Base-by-base conservation (phyloP, 2,113 vertebrate species). In the Syngnathus typhle region DNA sequence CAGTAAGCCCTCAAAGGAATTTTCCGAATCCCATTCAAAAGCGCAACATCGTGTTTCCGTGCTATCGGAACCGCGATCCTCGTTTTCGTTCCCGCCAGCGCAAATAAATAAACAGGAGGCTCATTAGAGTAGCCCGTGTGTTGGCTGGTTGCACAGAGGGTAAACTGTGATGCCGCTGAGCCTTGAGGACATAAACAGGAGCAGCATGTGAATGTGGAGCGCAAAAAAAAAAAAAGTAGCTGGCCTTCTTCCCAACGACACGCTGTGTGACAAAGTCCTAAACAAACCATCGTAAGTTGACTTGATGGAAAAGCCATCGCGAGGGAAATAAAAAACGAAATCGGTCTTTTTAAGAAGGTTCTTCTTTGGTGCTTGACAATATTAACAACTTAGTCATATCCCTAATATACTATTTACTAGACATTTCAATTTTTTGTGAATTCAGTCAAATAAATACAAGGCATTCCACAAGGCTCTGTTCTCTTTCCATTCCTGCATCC, bases 151-250 rank as follows among this genome's bases (percentile, higher is more conserved):
- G 89, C 82, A 83, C 82, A 76, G 82, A 72, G 82, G 75, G 82
- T 90, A 90, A 91, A 91, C 90, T 90, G 90, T 91, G 87, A 89
- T 87, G 87, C 77, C 74, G 77, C 75, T 70, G 83, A 85, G 82
- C 71, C 86, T 80, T 85, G 70, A 88, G 85, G 79, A 91, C 83
- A 90, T 85, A 91, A 91, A 90, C 89, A 88, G 73, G 41, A 44
- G 39, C 41, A 23, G n/a, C 39, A 15, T 44, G 39, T 6, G 39
- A 61, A 61, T 23, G 60, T 27, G 60, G 19, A 43, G 18, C 9
- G 18, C 37, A 39, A 37, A 4, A 37, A 38, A 21, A 27, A 27
- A 55, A 47, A 32, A 23, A 32, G 12, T 6, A 16, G 37, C 18
- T 39, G 37, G 18, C n/a, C 18, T 39, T 19, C 9, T 27, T 36